Percentiles rank a stretch among this genome's conserved stretches.
Conservation (phyloP, 2,888 invertebrate species). For the Callyntrura sp. region DNA sequence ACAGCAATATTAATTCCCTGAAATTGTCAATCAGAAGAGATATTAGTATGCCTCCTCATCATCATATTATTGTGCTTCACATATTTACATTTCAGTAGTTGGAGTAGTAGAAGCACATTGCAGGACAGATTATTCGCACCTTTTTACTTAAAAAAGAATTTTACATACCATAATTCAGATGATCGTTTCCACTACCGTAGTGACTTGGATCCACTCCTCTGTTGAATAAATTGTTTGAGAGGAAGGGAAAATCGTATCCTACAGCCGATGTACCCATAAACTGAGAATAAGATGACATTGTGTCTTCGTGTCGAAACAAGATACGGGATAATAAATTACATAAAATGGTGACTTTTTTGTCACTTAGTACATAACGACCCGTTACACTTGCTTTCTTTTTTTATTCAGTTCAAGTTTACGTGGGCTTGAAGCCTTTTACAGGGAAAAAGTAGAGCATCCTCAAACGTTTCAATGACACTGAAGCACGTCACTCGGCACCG, state of each 20-base stretch:
- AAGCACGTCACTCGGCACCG: too few species aligned
- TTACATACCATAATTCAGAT: slow-evolving; percentile 69
- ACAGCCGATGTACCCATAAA: slow-evolving; percentile 79
- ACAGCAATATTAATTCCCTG: too few species aligned
- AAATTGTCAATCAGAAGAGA: too few species aligned
- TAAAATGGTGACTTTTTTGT: not conserved
- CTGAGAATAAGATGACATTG: slow-evolving; percentile 80
- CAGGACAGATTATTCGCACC: not conserved
- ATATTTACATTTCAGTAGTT: not conserved
- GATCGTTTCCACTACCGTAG: slow-evolving; percentile 51
- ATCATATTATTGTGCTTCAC: too few species aligned
- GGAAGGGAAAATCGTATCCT: slow-evolving; percentile 78
- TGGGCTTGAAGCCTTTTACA: too few species aligned
- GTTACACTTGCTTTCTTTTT: not conserved
- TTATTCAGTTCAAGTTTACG: too few species aligned
- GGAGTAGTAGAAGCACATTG: not conserved
- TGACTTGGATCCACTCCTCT: slow-evolving; percentile 65
- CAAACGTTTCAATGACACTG: too few species aligned
- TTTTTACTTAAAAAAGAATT: slow-evolving; percentile 1
- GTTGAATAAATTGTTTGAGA: slow-evolving; percentile 13
- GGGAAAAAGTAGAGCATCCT: too few species aligned
- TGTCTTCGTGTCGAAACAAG: not conserved
- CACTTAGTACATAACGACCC: not conserved
- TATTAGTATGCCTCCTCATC: too few species aligned
- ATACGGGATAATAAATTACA: not conserved